Conservation (phyloP, 2,113 vertebrate species). For the Macquaria australasica region DNA sequence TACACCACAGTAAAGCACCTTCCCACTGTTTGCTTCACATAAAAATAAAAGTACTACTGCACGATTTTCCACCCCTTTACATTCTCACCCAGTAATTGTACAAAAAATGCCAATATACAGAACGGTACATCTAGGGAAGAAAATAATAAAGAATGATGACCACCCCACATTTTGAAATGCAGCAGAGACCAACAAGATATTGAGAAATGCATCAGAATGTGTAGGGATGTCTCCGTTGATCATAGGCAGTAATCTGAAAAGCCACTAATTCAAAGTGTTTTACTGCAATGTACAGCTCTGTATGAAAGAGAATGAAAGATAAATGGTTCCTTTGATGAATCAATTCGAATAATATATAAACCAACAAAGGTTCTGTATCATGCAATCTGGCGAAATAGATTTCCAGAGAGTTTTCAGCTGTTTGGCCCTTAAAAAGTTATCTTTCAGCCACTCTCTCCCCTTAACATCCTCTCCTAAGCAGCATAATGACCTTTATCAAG, state of each 20-base stretch:
- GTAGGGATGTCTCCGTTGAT: constrained; percentile 35
- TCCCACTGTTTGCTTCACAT: constrained; percentile 80
- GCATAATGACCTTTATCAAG: constrained; percentile 44
- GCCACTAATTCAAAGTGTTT: constrained; percentile 47
- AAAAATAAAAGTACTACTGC: constrained; percentile 82
- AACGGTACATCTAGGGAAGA: constrained; percentile 78
- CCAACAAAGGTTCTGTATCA: constrained; percentile 39
- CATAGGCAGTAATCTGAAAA: constrained; percentile 53
- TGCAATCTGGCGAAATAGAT: constrained; percentile 46
- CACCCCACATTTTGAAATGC: constrained; percentile 59
- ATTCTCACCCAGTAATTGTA: constrained; percentile 83
- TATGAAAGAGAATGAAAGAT: constrained; percentile 38
- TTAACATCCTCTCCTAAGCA: constrained; percentile 22
- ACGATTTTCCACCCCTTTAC: constrained; percentile 74
- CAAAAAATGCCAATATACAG: constrained; percentile 83
- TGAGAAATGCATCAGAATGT: constrained; percentile 75
- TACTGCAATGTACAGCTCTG: constrained; percentile 62
- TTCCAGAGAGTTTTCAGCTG: constrained; percentile 20
- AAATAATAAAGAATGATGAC: constrained; percentile 65
- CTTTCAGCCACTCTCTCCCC: not conserved
- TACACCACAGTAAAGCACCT: constrained; percentile 84
- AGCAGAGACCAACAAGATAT: constrained; percentile 65
- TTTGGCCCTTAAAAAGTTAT: constrained; percentile 31
- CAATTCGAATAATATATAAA: constrained; percentile 39
- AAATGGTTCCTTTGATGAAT: constrained; percentile 35